These are phyloP conservation scores for Spicauda simplicius DNA, from an alignment of 2,888 invertebrate species.

Conservation along the genomic window DNA sequence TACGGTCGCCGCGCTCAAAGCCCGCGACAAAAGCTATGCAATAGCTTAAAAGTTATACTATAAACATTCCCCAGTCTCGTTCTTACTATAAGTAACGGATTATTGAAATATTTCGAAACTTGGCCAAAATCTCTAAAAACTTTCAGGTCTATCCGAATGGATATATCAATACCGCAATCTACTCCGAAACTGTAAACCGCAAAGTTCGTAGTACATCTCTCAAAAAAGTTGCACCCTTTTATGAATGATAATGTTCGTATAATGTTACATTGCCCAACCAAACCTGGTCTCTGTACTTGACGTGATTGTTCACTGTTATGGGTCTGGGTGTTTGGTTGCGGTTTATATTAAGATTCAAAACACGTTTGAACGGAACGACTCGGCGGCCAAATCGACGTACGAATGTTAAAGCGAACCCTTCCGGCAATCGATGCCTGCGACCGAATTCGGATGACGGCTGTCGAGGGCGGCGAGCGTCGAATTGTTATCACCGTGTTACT, in stretches of 20 bases:
- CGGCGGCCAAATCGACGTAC: slow-evolving; percentile 40
- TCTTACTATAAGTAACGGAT: too few relatives aligned
- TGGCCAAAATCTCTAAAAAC: not conserved
- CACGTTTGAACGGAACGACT: slow-evolving; percentile 39
- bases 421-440: slow-evolving; percentile 31
- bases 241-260: slow-evolving; percentile 31
- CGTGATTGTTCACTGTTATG: not conserved
- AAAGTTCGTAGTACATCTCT: slow-evolving; percentile 34
- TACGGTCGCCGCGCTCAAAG: too few relatives aligned
- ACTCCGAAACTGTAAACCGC: slow-evolving; percentile 26
- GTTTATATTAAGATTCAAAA: slow-evolving; percentile 36
- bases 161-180: slow-evolving; percentile 37
- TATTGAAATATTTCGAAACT: too few relatives aligned
- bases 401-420: slow-evolving; percentile 42
- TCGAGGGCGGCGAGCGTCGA: not conserved
- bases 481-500: slow-evolving; percentile 6
- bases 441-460: slow-evolving; percentile 29
- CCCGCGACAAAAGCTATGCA: too few relatives aligned
- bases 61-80: too few relatives aligned
- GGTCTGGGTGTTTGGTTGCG: slow-evolving; percentile 6
- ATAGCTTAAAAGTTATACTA: too few relatives aligned
- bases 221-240: slow-evolving; percentile 34
- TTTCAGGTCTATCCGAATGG: slow-evolving; percentile 2
- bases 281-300: slow-evolving; percentile 14
- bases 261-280: slow-evolving; percentile 16